phyloP scores from a whole-genome alignment of 2,888 invertebrate genomes.

The Diaphora mendica region DNA sequence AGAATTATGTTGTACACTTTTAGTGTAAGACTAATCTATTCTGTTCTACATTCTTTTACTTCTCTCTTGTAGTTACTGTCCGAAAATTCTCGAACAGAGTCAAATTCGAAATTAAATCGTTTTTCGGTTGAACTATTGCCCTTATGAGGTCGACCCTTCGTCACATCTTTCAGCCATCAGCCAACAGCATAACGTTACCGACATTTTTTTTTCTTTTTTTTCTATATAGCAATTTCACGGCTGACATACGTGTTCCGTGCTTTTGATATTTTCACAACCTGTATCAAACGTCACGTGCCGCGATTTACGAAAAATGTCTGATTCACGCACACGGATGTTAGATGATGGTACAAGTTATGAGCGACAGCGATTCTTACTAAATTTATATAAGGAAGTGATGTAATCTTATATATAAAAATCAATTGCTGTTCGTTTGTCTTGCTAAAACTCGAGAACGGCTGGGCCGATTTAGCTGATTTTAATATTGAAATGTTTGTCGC shows the following conservation, averaged over 20 bases:
- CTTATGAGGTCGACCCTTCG: constrained; percentile 9
- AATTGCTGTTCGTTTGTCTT: too few species aligned
- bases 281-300: constrained; percentile 60
- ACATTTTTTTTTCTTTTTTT: constrained; percentile 12
- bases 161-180: constrained; percentile 1
- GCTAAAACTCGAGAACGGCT: too few species aligned
- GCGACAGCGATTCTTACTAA: neutral
- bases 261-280: constrained; percentile 49
- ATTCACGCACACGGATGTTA: constrained; percentile 54
- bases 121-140: neutral
- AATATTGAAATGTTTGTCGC: too few species aligned
- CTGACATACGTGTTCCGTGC: constrained; percentile 16
- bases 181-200: neutral
- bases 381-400: too few species aligned
- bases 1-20: too few species aligned
- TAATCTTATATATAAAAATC: too few species aligned
- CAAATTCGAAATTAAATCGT: neutral
- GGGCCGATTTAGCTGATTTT: too few species aligned
- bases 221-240: neutral
- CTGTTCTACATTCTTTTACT: neutral
- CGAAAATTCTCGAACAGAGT: neutral
- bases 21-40: too few species aligned
- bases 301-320: constrained; percentile 63
- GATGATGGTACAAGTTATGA: constrained; percentile 16
- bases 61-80: neutral